Evolutionary conservation across 2,113 vertebrate genomes (phyloP), one percentile per base, ranked within the genome.

Genomic region (Atlantisia rogersi): DNA sequence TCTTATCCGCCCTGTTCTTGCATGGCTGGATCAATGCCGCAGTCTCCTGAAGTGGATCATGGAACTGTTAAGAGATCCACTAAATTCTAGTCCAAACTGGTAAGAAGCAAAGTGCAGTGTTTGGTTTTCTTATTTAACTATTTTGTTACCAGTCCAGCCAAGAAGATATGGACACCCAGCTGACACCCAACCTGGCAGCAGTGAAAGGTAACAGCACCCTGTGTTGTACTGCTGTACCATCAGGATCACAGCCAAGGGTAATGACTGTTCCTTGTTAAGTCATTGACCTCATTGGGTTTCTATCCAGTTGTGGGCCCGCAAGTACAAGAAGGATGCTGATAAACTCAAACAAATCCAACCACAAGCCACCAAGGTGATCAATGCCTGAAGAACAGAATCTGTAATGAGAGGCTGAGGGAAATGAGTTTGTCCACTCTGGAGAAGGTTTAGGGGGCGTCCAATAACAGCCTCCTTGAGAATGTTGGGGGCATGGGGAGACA

Each of bases 121-220:
- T 25, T 55, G n/a, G 10, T 63, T 75, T 86, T 37, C 8, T 48
- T 40, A 81, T 82, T 82, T 67, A 55, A 55, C 21, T 50, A 10
- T 40, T 65, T 76, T 76, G 13, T 71, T 79, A 63, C 12, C 39
- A 39, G 37, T 31, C 31, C n/a, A 95, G 56, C 16, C 80, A 62
- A 69, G 24, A 71, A 31, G 52, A 24, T 4, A 13, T 0, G 1
- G 73, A 42, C n/a, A 55, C 5, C 19, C 18, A n/a, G 16, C 15
- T 37, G 75, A 42, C 13, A 50, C 31, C 31, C 11, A 59, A 17
- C 20, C 15, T 32, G 73, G 39, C 55, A 91, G 69, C 69, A 78
- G 40, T 1, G 21, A 67, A 32, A 67, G 31, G 56, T 40, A 35
- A 40, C 25, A 68, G 22, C 59, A 70, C 29, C 9, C 32, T 29